Conservation (phyloP, 1,140 invertebrate species). For the Pachyrhynchus sulphureomaculatus region DNA sequence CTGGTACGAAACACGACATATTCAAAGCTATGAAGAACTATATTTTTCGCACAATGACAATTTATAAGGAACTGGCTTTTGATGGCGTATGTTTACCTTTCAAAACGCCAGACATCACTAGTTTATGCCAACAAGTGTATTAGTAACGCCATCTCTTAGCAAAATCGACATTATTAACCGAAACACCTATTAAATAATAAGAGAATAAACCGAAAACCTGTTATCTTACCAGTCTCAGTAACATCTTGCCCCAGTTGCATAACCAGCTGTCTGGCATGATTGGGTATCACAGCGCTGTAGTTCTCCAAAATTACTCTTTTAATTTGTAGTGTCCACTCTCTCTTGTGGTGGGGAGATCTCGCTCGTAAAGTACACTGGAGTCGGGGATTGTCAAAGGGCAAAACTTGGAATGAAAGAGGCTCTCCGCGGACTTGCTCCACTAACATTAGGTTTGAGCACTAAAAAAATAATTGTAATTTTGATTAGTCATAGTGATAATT, state of each 20-base stretch:
- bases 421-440: constrained; percentile 94
- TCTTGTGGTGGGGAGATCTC: constrained; percentile 85
- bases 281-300: constrained; percentile 90
- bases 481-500: neutral
- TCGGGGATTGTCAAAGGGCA: constrained; percentile 92
- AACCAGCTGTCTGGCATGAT: constrained; percentile 87
- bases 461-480: constrained; percentile 31
- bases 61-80: too few species aligned
- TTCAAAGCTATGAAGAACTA: too few species aligned
- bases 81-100: too few species aligned
- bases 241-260: constrained; percentile 85
- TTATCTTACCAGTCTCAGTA: constrained; percentile 39
- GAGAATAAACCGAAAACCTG: too few species aligned
- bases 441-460: constrained; percentile 97
- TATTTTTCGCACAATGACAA: too few species aligned
- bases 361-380: constrained; percentile 89
- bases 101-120: too few species aligned
- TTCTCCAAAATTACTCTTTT: constrained; percentile 93
- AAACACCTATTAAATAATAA: too few species aligned
- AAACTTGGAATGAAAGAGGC: constrained; percentile 91
- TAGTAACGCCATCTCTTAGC: too few species aligned
- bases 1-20: too few species aligned
- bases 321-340: constrained; percentile 89
- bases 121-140: too few species aligned
- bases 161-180: too few species aligned